Base-by-base conservation (phyloP, 2,797 vertebrate genomes). In the Mus caroli region DNA sequence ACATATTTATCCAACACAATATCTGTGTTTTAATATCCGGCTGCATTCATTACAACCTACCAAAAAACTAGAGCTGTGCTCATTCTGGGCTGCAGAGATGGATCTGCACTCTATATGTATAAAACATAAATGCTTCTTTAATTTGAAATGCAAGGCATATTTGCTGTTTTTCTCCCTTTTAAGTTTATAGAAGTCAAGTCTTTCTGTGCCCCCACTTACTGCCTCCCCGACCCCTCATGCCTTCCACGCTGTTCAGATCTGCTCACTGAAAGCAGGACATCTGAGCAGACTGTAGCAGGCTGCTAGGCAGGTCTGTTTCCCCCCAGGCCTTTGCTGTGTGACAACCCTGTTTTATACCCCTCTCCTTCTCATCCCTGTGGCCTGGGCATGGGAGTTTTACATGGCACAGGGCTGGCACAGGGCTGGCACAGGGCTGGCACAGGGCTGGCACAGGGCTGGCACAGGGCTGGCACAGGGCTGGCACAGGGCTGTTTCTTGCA, bases 201-300 rank as follows among this genome's bases (percentile, higher is more conserved):
- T 96, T 62, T 56, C 2, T 69, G 52, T 54, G 15, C 76, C 14
- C 3, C 0, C 43, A 13, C 1, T 13, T 22, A 20, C 6, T 64
- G 50, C 67, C 71, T 17, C 69, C 20, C 3, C 0, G 34, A 11
- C 69, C 15, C 2, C 0, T 43, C 6, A 37, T 56, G 40, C 20
- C 60, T 88, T 75, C 13, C 11, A 28, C n/a, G 50, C 86, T 37
- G 85, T 14, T 60, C 69, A 80, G 50, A 37, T 71, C 50, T 37
- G 14, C 73, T 94, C 80, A 58, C 60, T 90, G 73, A 93, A 91
- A 83, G 75, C 54, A 85, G 94, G 62, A 34, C 20, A 76, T 97
- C 89, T 40, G 58, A n/a, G 88, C 43, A 67, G 90, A 22, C 20
- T 58, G 56, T 58, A 22, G 20, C 19, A 58, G 56, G 56, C 19